phyloP scores from a whole-genome alignment of 2,888 invertebrate genomes.

The Schizaphis graminum region DNA sequence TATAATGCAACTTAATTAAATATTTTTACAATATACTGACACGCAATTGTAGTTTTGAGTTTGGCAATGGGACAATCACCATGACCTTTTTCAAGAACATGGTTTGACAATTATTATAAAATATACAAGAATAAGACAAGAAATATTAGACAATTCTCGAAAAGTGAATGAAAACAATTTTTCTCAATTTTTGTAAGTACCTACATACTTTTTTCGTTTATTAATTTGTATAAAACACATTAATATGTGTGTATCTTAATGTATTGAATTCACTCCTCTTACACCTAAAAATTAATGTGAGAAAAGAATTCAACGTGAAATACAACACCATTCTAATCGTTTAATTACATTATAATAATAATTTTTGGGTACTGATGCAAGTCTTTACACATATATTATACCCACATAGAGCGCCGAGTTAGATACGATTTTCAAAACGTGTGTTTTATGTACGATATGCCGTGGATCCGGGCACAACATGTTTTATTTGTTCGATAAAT shows the following conservation, averaged over 20 bases:
- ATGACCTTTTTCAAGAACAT: background rate
- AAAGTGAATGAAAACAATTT: background rate
- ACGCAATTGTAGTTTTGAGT: background rate
- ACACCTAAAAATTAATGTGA: background rate
- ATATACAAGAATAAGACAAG: background rate
- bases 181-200: background rate
- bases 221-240: background rate
- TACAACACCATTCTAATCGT: background rate
- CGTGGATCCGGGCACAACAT: background rate
- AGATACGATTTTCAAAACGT: constrained; percentile 36
- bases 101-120: background rate
- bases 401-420: background rate
- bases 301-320: background rate
- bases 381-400: too few species aligned
- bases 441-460: background rate
- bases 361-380: background rate
- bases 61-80: background rate
- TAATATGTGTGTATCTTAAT: background rate
- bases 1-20: background rate
- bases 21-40: background rate
- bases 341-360: background rate
- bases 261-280: background rate
- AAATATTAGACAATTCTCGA: background rate
- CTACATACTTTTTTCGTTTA: background rate
- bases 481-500: constrained; percentile 56